phyloP scores from a whole-genome alignment of 2,888 invertebrate species.

The Scaptomyza parva region DNA sequence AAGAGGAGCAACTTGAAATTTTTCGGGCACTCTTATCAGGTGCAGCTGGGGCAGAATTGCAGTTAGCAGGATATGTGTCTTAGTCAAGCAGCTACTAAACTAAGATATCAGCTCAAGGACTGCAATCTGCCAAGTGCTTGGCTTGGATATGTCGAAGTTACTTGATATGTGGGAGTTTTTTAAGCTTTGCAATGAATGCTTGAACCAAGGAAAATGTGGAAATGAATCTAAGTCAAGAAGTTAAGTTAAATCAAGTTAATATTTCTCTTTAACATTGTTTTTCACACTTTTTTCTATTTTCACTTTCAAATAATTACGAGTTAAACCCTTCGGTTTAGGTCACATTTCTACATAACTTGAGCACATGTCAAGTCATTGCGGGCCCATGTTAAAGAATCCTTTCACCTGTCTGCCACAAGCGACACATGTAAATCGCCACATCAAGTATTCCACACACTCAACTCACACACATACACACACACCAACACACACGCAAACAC shows the following conservation, averaged over 20 bases:
- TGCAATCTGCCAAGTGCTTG: conserved; percentile 20
- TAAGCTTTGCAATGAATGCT: background rate
- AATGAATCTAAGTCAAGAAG: too few relatives aligned
- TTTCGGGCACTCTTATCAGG: conserved; percentile 50
- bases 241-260: too few relatives aligned
- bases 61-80: conserved; percentile 35
- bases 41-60: conserved; percentile 8
- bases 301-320: conserved; percentile 11
- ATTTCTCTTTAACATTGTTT: background rate
- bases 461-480: conserved; percentile 8
- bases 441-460: conserved; percentile 58
- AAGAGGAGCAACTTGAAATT: conserved; percentile 13
- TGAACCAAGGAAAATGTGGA: background rate
- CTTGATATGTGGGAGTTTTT: conserved; percentile 7
- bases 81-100: conserved; percentile 15
- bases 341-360: conserved; percentile 12
- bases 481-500: conserved; percentile 6
- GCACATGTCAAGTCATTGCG: conserved; percentile 20
- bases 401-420: conserved; percentile 33
- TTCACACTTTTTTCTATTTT: background rate
- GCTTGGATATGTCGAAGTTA: conserved; percentile 29
- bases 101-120: conserved; percentile 16
- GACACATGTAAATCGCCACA: conserved; percentile 61
- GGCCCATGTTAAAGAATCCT: conserved; percentile 19
- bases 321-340: background rate